Evolutionary conservation across 2,113 vertebrate species (phyloP).

Genomic region (Plotosus lineatus): DNA sequence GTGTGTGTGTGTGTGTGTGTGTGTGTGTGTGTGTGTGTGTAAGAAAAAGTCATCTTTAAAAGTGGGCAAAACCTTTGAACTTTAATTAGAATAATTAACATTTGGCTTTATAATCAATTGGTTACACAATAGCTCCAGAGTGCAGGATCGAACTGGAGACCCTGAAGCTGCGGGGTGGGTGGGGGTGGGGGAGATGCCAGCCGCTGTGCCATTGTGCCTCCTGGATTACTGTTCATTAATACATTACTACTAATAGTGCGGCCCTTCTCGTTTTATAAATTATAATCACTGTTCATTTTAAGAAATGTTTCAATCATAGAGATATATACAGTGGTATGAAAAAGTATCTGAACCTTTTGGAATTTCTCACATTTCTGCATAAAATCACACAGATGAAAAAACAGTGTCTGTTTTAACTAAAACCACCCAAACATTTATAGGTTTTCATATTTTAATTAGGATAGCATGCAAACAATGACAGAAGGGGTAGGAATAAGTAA

Average conservation of each 20-base stretch:
- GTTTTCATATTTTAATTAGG: too few relatives aligned
- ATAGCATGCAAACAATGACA: too few relatives aligned
- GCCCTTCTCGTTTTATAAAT: not conserved
- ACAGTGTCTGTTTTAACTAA: too few relatives aligned
- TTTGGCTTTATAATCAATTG: not conserved
- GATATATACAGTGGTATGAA: too few relatives aligned
- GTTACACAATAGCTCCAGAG: not conserved
- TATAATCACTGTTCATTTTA: not conserved
- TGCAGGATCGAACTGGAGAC: not conserved
- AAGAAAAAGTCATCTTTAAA: not conserved
- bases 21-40: slow-evolving; percentile 16
- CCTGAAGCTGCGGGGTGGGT: not conserved
- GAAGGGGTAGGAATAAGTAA: too few relatives aligned
- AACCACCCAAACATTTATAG: too few relatives aligned
- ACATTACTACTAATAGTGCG: not conserved
- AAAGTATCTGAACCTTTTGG: too few relatives aligned
- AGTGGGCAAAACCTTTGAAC: not conserved
- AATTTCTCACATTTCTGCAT: too few relatives aligned
- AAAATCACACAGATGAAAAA: too few relatives aligned
- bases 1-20: too few relatives aligned
- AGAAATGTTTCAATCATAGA: not conserved
- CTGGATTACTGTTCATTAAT: not conserved
- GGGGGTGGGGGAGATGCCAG: not conserved
- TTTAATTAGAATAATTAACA: not conserved
- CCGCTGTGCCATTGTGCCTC: not conserved